These are phyloP conservation scores for Ecdyonurus torrentis DNA, from an alignment of 2,888 invertebrate genomes.

Conservation along the genomic window DNA sequence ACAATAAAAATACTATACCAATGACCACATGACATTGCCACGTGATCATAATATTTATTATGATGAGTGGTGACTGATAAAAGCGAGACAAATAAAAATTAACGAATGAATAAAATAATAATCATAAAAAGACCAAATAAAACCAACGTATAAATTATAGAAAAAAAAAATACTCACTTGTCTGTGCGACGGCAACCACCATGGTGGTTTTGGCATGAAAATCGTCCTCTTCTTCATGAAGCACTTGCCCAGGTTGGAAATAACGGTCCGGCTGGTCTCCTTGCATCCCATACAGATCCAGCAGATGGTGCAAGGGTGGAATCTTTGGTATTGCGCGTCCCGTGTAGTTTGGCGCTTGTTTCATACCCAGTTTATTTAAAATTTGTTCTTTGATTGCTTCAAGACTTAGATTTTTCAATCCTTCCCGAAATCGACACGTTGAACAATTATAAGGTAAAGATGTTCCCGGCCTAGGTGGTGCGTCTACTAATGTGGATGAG, in stretches of 20 bases:
- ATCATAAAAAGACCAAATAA: neutral
- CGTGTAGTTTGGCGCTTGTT: slow-evolving; percentile 43
- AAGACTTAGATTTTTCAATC: slow-evolving; percentile 35
- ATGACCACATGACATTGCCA: too few relatives aligned
- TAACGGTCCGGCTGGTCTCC: slow-evolving; percentile 24
- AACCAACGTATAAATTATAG: neutral
- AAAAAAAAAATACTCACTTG: slow-evolving; percentile 22
- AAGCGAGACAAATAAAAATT: neutral
- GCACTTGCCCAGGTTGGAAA: slow-evolving; percentile 26
- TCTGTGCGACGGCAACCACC: slow-evolving; percentile 47
- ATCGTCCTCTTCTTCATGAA: slow-evolving; percentile 44
- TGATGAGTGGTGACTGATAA: too few relatives aligned
- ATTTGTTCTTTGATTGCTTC: slow-evolving; percentile 42
- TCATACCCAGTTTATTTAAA: slow-evolving; percentile 37
- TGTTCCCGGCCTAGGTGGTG: neutral
- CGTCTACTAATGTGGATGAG: neutral
- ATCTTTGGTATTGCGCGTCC: slow-evolving; percentile 36
- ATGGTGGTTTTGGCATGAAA: slow-evolving; percentile 49
- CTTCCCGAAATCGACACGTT: slow-evolving; percentile 36
- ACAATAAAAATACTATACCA: too few relatives aligned
- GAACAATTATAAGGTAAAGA: slow-evolving; percentile 23
- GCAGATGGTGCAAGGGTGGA: slow-evolving; percentile 27
- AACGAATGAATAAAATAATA: neutral
- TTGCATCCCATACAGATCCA: slow-evolving; percentile 31
- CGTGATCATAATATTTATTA: too few relatives aligned